Conservation (phyloP, 1,140 invertebrate genomes). For the Luehdorfia chinensis region DNA sequence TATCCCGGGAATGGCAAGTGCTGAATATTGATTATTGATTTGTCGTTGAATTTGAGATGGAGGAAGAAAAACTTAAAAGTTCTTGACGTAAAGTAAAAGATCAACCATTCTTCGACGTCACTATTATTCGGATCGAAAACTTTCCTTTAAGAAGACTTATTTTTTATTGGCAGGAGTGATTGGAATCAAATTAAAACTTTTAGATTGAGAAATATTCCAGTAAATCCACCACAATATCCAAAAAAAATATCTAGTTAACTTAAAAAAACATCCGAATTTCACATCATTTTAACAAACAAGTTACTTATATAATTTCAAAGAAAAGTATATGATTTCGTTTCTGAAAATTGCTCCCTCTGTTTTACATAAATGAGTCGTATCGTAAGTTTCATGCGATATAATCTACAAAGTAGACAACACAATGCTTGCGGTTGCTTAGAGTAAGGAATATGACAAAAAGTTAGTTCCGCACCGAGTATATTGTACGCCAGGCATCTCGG, state of each 20-base stretch:
- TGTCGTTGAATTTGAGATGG: conserved; percentile 14
- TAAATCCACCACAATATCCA: too few species aligned
- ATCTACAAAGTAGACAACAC: not conserved
- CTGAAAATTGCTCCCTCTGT: too few species aligned
- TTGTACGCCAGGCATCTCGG: not conserved
- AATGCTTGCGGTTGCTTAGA: conserved; percentile 4
- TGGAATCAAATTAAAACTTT: not conserved
- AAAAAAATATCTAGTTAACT: too few species aligned
- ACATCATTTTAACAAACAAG: too few species aligned
- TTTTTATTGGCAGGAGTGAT: not conserved
- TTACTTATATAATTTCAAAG: too few species aligned
- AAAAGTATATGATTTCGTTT: too few species aligned
- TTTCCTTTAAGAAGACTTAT: not conserved
- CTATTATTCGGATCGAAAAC: not conserved
- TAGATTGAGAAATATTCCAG: not conserved
- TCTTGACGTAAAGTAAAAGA: conserved; percentile 2
- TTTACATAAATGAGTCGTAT: not conserved
- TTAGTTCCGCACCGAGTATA: not conserved
- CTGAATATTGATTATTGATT: conserved; percentile 35
- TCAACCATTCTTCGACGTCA: not conserved
- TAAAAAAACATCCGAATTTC: too few species aligned
- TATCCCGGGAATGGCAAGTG: conserved; percentile 16
- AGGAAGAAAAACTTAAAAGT: not conserved
- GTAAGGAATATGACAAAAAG: conserved; percentile 1
- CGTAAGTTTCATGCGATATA: conserved; percentile 1